phyloP scores from a whole-genome alignment of 1,140 invertebrate species.

The Probaryconus sp. region DNA sequence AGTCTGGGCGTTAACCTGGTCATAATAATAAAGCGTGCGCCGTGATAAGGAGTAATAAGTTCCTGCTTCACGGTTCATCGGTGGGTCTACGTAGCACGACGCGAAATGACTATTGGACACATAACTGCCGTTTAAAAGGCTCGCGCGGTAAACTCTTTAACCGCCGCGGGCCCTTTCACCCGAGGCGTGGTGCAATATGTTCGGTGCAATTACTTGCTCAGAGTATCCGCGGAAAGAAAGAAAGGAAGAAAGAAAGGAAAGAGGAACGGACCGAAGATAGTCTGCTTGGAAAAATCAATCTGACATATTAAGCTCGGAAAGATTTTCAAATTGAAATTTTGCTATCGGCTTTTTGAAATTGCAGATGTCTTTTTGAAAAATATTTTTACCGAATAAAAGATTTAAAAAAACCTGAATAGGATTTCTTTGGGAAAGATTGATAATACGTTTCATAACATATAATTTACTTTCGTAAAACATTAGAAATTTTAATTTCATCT shows the following conservation, averaged over 20 bases:
- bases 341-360: too few species aligned
- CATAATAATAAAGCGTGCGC: slow-evolving; percentile 66
- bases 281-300: too few species aligned
- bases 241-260: background rate
- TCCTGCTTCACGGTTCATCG: slow-evolving; percentile 75
- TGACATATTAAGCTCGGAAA: too few species aligned
- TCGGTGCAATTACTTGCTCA: slow-evolving; percentile 58
- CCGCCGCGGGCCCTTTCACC: slow-evolving; percentile 70
- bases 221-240: slow-evolving; percentile 28
- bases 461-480: too few species aligned
- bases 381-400: too few species aligned
- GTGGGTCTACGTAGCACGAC: slow-evolving; percentile 48
- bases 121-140: slow-evolving; percentile 52
- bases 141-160: slow-evolving; percentile 54
- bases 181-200: slow-evolving; percentile 73
- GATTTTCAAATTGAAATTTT: too few species aligned
- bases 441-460: too few species aligned
- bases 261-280: slow-evolving; percentile 18
- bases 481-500: too few species aligned
- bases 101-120: slow-evolving; percentile 64
- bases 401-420: too few species aligned
- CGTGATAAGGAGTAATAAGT: slow-evolving; percentile 70
- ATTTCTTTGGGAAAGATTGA: too few species aligned
- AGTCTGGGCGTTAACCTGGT: slow-evolving; percentile 44
- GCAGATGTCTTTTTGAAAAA: too few species aligned